Base-by-base conservation (phyloP, 2,888 invertebrate species). In the Drosophila paranaensis region DNA sequence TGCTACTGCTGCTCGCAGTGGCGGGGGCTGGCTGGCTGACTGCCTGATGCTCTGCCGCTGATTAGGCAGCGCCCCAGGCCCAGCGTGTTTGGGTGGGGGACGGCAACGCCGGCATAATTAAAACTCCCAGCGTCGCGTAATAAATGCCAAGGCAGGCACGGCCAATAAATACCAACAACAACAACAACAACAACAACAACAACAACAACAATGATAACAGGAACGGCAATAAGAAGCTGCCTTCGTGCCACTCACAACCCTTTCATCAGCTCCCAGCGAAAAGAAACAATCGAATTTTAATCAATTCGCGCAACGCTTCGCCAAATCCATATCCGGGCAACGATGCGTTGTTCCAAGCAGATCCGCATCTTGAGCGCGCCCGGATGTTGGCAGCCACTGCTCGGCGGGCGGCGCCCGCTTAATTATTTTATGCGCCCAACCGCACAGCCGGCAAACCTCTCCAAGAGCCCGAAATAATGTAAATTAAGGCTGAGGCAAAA, bases 241-340 rank as follows among this genome's bases (percentile, higher is more conserved):
- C 48, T n/a, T 48, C 30, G 6, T 5, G 10, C 27, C n/a, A 69
- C 63, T 67, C 61, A 71, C 83, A 83, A 83, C 87, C 83, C 83
- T 80, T 73, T 54, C 54, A n/a, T 30, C 54, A 65, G 55, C 64
- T 64, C 56, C 45, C 45, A 60, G 87, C 83, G 82, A 85, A 89
- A 81, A 82, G 89, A 89, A 91, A 88, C 90, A 91, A 91, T 92
- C 91, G 92, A 92, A 92, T 92, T 92, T 92, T 91, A 92, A 92
- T 92, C 92, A 92, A 92, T 92, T 91, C 91, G 83, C 83, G 77
- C 77, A 76, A 64, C 62, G 68, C 75, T 64, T 75, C 71, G 72
- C 58, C 73, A 70, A 62, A 72, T 81, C 79, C 82, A 85, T 82
- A 74, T 84, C 70, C 71, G 62, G 55, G 74, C 87, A 86, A 73